phyloP scores from a whole-genome alignment of 2,888 invertebrate species.

The Gibbula magus region DNA sequence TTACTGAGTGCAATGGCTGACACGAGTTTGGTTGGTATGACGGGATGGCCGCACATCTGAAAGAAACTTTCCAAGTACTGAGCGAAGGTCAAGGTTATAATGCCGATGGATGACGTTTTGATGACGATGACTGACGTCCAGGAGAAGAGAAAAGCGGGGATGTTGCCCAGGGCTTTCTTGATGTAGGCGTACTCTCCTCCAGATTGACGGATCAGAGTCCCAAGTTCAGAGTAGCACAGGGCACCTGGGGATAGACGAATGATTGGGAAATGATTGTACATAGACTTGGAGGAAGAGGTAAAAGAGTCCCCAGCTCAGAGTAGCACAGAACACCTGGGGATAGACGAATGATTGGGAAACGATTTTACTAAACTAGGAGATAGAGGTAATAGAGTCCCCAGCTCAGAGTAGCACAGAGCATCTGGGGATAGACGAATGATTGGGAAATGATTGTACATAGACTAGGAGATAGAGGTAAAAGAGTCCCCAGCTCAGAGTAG shows the following conservation, averaged over 20 bases:
- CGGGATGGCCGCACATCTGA: slow-evolving; percentile 63
- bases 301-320: too few relatives aligned
- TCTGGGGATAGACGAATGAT: too few relatives aligned
- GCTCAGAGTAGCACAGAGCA: too few relatives aligned
- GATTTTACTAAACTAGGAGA: too few relatives aligned
- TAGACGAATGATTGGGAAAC: too few relatives aligned
- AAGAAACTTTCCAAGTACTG: slow-evolving; percentile 67
- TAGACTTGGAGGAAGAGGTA: too few relatives aligned
- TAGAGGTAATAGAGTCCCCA: too few relatives aligned
- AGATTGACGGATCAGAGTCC: slow-evolving; percentile 85
- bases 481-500: too few relatives aligned
- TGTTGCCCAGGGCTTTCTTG: slow-evolving; percentile 74
- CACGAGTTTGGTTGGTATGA: slow-evolving; percentile 54
- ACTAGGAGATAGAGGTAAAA: too few relatives aligned
- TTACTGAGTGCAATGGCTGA: slow-evolving; percentile 59
- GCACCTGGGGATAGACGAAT: slow-evolving; percentile 70
- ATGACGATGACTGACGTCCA: slow-evolving; percentile 74
- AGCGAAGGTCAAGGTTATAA: slow-evolving; percentile 76
- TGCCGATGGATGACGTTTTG: slow-evolving; percentile 74
- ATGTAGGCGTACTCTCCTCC: slow-evolving; percentile 89
- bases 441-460: too few relatives aligned
- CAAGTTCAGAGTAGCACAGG: slow-evolving; percentile 87
- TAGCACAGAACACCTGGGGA: too few relatives aligned
- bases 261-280: too few relatives aligned
- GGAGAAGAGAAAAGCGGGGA: slow-evolving; percentile 79